Evolutionary conservation across 1,140 invertebrate species (phyloP), one percentile per base, ranked within the genome.

Genomic region (Nasonia giraulti): DNA sequence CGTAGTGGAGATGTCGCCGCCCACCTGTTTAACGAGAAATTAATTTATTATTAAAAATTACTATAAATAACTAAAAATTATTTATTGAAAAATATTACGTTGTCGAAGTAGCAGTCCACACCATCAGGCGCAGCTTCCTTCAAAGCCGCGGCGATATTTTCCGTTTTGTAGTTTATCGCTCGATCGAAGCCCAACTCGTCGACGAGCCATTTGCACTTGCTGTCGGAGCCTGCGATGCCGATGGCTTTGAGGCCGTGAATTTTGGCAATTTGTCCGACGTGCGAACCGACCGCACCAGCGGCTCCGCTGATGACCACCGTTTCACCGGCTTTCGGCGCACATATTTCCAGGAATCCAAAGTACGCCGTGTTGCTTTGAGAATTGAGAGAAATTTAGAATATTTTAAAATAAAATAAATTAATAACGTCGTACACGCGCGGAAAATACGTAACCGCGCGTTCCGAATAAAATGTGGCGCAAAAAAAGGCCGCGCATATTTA

Each of bases 261-360:
- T 91, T 96, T 96, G 2, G 94, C 96, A 79, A 97, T 96, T 92
- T 97, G 96, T 14, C 96, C 96, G 6, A 96, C 96, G 71, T 95
- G 92, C 85, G 93, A 95, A 7, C 96, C 96, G 23, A 96, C 95
- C 44, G 95, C 96, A 31, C 96, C 95, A 27, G 94, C 95, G 17
- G 95, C 95, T 33, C 93, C 94, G 20, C 93, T 94, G 5, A 97
- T 94, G 1, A 96, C 95, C 0, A 97, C 93, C 2, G 94, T 95
- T 87, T 97, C 96, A 23, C 96, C 96, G 20, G 91, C 75, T 91
- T 96, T 95, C 2, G 96, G 96, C 31, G 95, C 88, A 84, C 96
- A 96, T 37, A 96, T 91, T 86, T 96, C 94, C 23, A 95, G 87
- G 17, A 96, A 93, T 0, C 96, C 96, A 90, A 96, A 96, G 88